Evolutionary conservation across 2,797 vertebrate species (phyloP).

Genomic region (Balearica regulorum): DNA sequence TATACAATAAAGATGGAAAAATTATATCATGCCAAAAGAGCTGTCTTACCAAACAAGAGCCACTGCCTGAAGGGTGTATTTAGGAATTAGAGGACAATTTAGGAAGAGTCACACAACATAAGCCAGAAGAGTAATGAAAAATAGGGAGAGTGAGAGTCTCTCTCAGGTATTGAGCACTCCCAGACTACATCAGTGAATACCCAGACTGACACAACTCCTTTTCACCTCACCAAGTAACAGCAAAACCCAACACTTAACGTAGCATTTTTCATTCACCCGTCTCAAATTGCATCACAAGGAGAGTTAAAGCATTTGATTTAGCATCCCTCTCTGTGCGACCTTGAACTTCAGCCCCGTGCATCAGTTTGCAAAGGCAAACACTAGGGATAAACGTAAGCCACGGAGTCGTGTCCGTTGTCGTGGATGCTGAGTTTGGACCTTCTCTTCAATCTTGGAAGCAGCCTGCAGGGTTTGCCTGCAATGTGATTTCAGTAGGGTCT

Average conservation of each 20-base stretch:
- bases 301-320: background rate
- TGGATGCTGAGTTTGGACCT: background rate
- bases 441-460: background rate
- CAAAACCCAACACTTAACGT: background rate
- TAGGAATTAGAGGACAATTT: slow-evolving; percentile 20
- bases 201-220: background rate
- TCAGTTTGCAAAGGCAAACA: background rate
- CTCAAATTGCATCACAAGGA: background rate
- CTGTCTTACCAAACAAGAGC: background rate
- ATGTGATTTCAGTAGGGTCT: background rate
- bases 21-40: slow-evolving; percentile 2
- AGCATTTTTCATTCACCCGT: slow-evolving; percentile 16
- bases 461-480: background rate
- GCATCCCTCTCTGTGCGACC: background rate
- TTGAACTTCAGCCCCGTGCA: too few species aligned
- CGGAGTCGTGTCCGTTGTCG: accelerated
- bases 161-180: background rate
- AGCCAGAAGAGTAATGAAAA: slow-evolving; percentile 5
- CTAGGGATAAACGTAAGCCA: background rate
- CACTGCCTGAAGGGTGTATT: background rate
- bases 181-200: background rate
- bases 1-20: slow-evolving; percentile 12
- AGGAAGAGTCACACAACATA: background rate
- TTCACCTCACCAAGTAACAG: background rate
- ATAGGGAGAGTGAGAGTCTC: background rate